Percentiles rank a stretch among this genome's conserved stretches.
Conservation (phyloP, 1,140 invertebrate genomes). For the Chrysomallon squamiferum region DNA sequence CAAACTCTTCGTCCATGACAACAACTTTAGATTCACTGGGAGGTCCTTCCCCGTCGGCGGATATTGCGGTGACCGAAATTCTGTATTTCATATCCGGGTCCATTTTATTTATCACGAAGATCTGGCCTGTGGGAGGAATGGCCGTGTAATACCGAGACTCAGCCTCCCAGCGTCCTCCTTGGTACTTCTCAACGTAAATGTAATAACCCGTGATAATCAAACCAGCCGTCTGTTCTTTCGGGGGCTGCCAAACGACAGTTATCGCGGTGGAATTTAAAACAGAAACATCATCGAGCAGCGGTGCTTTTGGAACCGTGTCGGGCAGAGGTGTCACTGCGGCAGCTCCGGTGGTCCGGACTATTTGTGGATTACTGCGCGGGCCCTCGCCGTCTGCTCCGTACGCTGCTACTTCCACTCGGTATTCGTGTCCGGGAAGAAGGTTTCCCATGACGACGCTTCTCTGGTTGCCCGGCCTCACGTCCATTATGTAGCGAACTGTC, state of each 20-base stretch:
- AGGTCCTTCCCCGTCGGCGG: neutral
- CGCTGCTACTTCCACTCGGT: neutral
- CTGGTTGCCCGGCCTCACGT: neutral
- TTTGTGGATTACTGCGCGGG: neutral
- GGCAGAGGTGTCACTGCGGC: neutral
- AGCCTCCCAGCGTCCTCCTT: neutral
- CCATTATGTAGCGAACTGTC: constrained; percentile 3
- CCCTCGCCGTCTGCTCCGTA: neutral
- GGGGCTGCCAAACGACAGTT: neutral
- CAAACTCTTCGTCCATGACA: neutral
- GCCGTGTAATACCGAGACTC: neutral
- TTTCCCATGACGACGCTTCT: neutral
- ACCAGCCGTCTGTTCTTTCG: neutral
- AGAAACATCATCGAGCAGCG: neutral
- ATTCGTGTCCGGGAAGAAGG: neutral
- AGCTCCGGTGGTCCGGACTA: neutral
- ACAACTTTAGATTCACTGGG: neutral
- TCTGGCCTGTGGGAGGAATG: neutral
- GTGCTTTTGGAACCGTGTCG: neutral
- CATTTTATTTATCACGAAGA: neutral
- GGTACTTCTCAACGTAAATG: neutral
- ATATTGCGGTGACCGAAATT: neutral
- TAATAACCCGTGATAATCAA: neutral
- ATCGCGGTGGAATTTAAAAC: neutral
- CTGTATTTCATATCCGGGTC: neutral